Base-by-base conservation (phyloP, 2,113 vertebrate species). In the Channa argus region DNA sequence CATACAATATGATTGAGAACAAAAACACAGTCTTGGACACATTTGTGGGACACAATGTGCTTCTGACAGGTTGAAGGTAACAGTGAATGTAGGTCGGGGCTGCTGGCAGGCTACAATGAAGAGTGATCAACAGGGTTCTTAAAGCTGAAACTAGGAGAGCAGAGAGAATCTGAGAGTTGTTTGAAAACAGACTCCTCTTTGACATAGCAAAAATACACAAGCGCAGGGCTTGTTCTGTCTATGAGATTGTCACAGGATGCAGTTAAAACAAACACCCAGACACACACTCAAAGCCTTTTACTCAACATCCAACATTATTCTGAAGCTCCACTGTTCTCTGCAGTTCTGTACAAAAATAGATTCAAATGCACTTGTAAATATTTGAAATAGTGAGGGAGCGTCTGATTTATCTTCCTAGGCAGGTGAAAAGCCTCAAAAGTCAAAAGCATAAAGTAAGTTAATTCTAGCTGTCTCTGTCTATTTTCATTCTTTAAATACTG, bases 41-140 rank as follows among this genome's bases (percentile, higher is more conserved):
- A 24, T 46, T 38, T 44, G 59, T 24, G 55, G 36, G 15, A 13
- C 5, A 3, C 10, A 34, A 37, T 4, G 58, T 52, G 62, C 60
- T 71, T 80, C 34, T 59, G 49, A 41, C 6, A 43, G 49, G 38
- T 41, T 62, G 43, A 76, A 76, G 53, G 37, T 8, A 41, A 41
- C 63, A 45, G 74, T 65, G 77, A 82, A 92, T 92, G 44, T 93
- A 71, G 93, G 92, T 88, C 91, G 88, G 69, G 79, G 67, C 64
- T 58, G 79, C 87, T 78, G 54, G 15, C 3, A 43, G 45, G 46
- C 50, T 70, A 74, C 70, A 44, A 56, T 33, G 58, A 43, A 62
- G 24, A 72, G 83, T 71, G 55, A 85, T 60, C 80, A 71, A 60
- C 62, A 77, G 33, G 70, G 56, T 63, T 44, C 61, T 84, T 59